phyloP scores from a whole-genome alignment of 2,797 vertebrate genomes.

The Linurgus olivaceus region DNA sequence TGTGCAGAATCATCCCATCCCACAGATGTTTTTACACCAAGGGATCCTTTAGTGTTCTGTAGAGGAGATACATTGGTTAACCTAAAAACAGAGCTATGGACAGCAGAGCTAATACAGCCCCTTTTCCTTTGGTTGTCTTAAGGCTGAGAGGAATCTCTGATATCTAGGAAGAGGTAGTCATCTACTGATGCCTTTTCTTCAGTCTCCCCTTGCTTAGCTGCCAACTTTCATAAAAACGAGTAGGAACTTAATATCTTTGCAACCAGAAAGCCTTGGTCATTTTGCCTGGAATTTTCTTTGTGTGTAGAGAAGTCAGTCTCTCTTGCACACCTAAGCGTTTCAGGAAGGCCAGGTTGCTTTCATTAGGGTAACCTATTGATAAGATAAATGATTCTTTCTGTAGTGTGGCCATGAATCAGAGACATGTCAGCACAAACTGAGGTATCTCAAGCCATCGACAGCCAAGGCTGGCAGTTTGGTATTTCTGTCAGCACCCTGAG shows the following conservation, averaged over 20 bases:
- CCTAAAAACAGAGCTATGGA: neutral
- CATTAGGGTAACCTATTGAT: neutral
- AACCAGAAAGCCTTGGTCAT: neutral
- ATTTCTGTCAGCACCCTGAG: neutral
- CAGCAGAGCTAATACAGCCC: neutral
- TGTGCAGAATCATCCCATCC: neutral
- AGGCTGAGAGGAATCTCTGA: neutral
- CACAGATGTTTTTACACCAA: neutral
- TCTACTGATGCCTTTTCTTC: neutral
- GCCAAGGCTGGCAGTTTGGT: neutral
- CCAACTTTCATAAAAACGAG: neutral
- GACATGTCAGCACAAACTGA: neutral
- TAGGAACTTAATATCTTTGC: neutral
- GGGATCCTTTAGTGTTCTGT: neutral
- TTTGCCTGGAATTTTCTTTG: neutral
- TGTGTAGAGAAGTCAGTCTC: neutral
- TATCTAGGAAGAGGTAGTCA: neutral
- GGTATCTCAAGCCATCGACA: neutral
- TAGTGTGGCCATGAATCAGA: neutral
- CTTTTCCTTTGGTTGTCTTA: neutral
- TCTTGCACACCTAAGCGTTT: neutral
- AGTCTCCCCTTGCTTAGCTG: neutral
- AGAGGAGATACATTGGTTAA: neutral
- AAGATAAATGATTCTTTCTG: neutral
- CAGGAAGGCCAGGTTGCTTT: neutral